Evolutionary conservation across 2,888 invertebrate genomes (phyloP), one percentile per base, ranked within the genome.

Genomic region (Microctonus brassicae): DNA sequence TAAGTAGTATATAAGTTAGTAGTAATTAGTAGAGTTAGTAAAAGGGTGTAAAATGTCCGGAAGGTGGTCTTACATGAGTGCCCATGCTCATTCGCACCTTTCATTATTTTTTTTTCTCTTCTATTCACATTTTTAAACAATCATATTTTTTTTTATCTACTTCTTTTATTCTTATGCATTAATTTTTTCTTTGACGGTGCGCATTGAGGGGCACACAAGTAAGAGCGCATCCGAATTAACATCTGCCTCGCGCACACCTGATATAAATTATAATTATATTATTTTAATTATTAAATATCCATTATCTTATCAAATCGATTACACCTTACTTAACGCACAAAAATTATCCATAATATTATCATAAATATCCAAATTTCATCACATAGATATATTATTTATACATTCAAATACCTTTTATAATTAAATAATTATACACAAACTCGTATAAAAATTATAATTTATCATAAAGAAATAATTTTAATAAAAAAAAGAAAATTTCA

Each of bases 181-280:
- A 5, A 29, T 29, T 29, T 29, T 29, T 29, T 29, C 7, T 5
- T 29, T 29, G 29, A 75, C 76, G 77, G 78, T 82, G 81, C 69
- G 76, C 82, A 82, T 79, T 80, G 81, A 83, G 83, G 84, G 84
- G 86, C 86, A 86, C 85, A 79, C 86, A 86, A 82, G 84, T 86
- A 86, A 87, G 86, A 86, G 84, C 86, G 84, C 85, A 83, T 84
- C 83, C 85, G 84, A 85, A 83, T 75, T 78, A 76, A 76, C 82
- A 82, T 77, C 78, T 82, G 83, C 81, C 77, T 82, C 82, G 83
- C 82, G 79, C 81, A 79, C 83, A 74, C 77, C 74, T 67, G 77
- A 76, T 53, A 24, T 20, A 60, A 58, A 11, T 33, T 22, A 58
- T 9, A 47, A 52, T 64, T 58, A 39, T 29, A 42, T 65, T 17